phyloP scores from a whole-genome alignment of 2,888 invertebrate species.

The Mylabris sibirica region DNA sequence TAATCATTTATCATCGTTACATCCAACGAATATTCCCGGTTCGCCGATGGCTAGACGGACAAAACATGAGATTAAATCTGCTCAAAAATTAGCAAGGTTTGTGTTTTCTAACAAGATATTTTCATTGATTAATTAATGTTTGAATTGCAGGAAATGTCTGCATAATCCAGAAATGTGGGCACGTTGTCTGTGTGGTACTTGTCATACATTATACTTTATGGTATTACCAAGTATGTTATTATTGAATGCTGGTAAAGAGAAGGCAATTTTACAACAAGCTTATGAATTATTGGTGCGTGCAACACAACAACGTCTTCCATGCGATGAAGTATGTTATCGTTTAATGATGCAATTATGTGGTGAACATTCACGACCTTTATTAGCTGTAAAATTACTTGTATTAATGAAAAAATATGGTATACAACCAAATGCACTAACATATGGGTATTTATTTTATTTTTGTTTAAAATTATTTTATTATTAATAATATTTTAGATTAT shows the following conservation, averaged over 20 bases:
- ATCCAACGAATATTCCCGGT: conserved; percentile 68
- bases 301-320: conserved; percentile 83
- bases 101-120: background rate
- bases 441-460: conserved; percentile 69
- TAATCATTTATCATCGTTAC: conserved; percentile 55
- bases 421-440: conserved; percentile 97
- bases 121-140: background rate
- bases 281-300: conserved; percentile 89
- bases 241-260: conserved; percentile 75
- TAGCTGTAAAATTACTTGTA: conserved; percentile 91
- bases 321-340: conserved; percentile 97
- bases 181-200: conserved; percentile 85
- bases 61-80: conserved; percentile 93
- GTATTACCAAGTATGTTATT: conserved; percentile 88
- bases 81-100: conserved; percentile 80
- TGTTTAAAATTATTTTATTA: background rate
- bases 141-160: conserved; percentile 52
- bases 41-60: conserved; percentile 93
- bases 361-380: conserved; percentile 88
- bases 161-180: conserved; percentile 86
- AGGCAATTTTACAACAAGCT: conserved; percentile 78
- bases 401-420: conserved; percentile 93
- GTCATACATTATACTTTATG: conserved; percentile 95
- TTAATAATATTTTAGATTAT: conserved; percentile 59
- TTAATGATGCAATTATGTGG: conserved; percentile 99